Conservation (phyloP, 2,113 vertebrate species). For the Sylvietta virens region DNA sequence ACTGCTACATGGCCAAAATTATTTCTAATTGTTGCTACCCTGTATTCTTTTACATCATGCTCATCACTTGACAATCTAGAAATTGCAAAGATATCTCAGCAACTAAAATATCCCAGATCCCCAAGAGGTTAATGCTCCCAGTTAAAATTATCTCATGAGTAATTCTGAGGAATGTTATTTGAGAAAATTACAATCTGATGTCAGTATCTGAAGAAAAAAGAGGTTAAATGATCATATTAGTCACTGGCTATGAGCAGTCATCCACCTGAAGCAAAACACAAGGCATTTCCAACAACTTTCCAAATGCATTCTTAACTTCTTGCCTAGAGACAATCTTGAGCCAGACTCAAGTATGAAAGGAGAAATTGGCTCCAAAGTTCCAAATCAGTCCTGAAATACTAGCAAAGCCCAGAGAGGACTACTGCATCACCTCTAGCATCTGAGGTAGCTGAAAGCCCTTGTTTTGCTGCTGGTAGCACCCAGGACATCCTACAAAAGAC, state of each 20-base stretch:
- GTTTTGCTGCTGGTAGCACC: neutral
- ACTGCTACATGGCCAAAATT: neutral
- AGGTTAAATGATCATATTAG: neutral
- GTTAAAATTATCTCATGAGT: neutral
- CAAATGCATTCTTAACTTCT: neutral
- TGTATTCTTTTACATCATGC: neutral
- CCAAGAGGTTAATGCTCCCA: neutral
- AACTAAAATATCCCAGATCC: neutral
- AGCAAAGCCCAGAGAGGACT: neutral
- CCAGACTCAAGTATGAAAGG: neutral
- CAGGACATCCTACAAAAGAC: neutral
- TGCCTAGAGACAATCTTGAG: neutral
- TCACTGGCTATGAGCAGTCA: neutral
- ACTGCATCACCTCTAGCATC: neutral
- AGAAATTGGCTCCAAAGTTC: neutral
- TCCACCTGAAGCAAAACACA: neutral
- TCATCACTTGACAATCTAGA: neutral
- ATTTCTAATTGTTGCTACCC: neutral
- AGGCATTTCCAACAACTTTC: neutral
- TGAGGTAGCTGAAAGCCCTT: neutral
- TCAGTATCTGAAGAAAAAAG: neutral
- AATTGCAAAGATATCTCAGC: neutral
- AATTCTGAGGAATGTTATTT: neutral
- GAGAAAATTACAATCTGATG: slow-evolving; percentile 2
- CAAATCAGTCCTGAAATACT: neutral